A percentile compares a stretch with the other conserved stretches of the same genome.
These are phyloP conservation scores for Myotis davidii DNA, from an alignment of 2,113 vertebrate genomes.

Conservation along the genomic window DNA sequence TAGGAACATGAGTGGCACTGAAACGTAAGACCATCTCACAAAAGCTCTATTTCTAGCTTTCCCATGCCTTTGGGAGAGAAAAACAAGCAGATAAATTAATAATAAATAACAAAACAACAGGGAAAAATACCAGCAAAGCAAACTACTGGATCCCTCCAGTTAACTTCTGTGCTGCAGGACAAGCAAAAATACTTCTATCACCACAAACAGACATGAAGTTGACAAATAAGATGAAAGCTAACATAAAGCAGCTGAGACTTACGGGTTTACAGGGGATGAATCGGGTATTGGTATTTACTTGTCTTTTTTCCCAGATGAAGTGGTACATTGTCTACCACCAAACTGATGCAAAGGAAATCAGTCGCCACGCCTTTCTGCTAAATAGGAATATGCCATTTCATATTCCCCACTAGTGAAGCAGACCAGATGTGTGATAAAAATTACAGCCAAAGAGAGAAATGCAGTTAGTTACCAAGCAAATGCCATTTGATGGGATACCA, in stretches of 20 bases:
- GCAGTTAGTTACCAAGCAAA: neutral
- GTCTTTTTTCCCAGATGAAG: neutral
- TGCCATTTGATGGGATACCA: neutral
- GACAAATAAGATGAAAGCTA: conserved; percentile 63
- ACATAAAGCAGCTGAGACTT: conserved; percentile 59
- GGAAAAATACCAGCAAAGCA: neutral
- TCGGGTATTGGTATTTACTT: conserved; percentile 4
- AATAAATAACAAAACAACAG: conserved; percentile 18
- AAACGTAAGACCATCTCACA: neutral
- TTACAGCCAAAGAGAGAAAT: neutral
- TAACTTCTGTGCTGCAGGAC: conserved; percentile 54
- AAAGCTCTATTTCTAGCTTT: neutral
- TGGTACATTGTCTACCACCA: neutral
- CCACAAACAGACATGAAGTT: conserved; percentile 53
- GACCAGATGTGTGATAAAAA: neutral
- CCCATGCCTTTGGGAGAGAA: neutral
- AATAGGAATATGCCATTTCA: neutral
- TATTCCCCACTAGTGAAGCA: neutral
- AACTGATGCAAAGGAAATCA: neutral
- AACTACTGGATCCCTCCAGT: neutral
- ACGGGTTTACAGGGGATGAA: neutral
- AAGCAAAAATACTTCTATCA: conserved; percentile 48
- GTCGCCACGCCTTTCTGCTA: neutral
- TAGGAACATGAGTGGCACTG: neutral
- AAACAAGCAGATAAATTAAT: conserved; percentile 42